Conservation (phyloP, 2,113 vertebrate genomes). For the Penelope pileata region DNA sequence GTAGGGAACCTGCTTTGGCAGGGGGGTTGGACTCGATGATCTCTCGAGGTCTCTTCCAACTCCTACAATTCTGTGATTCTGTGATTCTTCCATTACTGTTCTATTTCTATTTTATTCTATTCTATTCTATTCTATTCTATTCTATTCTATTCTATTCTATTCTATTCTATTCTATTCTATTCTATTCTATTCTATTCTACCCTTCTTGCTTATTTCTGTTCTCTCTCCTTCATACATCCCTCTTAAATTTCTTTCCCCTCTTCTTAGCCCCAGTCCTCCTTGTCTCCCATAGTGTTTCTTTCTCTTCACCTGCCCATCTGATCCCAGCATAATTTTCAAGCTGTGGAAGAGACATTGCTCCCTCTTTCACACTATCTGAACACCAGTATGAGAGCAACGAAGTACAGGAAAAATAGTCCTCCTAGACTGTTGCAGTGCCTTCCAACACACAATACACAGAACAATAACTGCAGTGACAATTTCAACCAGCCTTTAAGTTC, state of each 20-base stretch:
- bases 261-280: too few relatives aligned
- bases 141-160: not conserved
- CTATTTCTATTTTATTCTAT: not conserved
- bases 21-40: too few relatives aligned
- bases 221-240: fast-evolving
- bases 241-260: fast-evolving
- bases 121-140: not conserved
- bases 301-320: not conserved
- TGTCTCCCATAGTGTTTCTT: fast-evolving
- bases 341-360: not conserved
- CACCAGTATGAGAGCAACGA: not conserved
- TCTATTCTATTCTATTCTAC: not conserved
- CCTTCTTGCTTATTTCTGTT: not conserved
- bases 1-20: too few relatives aligned
- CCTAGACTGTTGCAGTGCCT: not conserved
- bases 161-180: not conserved
- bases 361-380: not conserved
- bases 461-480: not conserved
- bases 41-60: too few relatives aligned
- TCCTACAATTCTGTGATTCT: too few relatives aligned
- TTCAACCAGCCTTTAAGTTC: not conserved
- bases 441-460: not conserved
- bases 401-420: not conserved
- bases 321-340: not conserved
- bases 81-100: too few relatives aligned